These are phyloP conservation scores for Limnodromus scolopaceus DNA, from an alignment of 2,797 vertebrate genomes.

Conservation along the genomic window DNA sequence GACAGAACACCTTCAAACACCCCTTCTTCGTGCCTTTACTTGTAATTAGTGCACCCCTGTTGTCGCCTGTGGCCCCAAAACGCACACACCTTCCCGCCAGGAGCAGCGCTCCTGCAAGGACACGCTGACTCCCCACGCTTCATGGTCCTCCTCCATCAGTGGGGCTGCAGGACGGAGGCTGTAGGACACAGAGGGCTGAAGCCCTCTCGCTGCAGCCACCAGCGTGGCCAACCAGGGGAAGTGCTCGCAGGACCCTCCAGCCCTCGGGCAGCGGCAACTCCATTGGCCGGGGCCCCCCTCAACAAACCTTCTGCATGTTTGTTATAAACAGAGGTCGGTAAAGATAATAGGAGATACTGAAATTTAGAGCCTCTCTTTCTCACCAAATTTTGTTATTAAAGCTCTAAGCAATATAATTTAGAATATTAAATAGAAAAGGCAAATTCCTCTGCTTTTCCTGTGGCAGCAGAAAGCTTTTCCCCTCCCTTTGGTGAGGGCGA, in stretches of 20 bases:
- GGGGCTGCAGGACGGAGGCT: rapidly evolving
- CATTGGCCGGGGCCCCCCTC: rapidly evolving
- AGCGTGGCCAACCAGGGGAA: neutral
- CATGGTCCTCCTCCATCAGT: neutral
- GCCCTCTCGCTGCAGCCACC: neutral
- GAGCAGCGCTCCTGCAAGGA: neutral
- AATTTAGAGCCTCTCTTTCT: neutral
- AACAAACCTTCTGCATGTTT: neutral
- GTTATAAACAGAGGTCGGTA: rapidly evolving
- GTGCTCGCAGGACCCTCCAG: neutral
- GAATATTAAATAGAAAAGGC: neutral
- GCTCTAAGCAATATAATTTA: neutral
- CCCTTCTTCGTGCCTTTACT: neutral
- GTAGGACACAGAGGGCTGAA: neutral
- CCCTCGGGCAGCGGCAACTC: rapidly evolving
- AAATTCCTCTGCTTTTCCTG: neutral
- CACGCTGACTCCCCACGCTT: rapidly evolving
- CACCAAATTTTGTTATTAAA: neutral
- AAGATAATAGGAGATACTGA: neutral
- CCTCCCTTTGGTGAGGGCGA: neutral
- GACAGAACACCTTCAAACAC: neutral
- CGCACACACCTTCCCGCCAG: neutral
- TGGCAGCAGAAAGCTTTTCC: neutral
- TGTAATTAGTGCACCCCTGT: neutral
- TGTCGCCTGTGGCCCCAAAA: neutral